Conservation (phyloP, 2,888 invertebrate species). For the Lomographa bimaculata region DNA sequence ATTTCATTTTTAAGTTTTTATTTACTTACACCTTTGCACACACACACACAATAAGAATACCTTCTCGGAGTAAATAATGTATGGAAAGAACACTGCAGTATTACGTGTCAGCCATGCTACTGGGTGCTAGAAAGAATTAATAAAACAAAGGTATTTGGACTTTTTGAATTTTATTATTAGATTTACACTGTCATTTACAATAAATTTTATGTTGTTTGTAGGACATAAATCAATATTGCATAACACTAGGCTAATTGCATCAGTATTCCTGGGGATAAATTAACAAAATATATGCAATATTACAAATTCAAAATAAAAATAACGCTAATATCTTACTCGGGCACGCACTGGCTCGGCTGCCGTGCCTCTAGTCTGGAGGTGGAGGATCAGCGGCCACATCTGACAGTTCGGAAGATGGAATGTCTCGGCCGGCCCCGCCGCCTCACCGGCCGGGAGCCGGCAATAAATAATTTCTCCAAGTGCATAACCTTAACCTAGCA, state of each 20-base stretch:
- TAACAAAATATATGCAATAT: conserved; percentile 83
- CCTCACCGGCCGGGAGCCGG: conserved; percentile 41
- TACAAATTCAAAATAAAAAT: conserved; percentile 80
- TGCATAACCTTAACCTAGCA: conserved; percentile 76
- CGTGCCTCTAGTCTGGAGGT: neutral
- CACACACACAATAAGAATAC: too few relatives aligned
- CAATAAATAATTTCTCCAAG: conserved; percentile 66
- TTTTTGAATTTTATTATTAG: conserved; percentile 84
- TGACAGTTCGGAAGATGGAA: conserved; percentile 53
- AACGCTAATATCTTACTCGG: conserved; percentile 83
- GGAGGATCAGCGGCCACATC: conserved; percentile 24
- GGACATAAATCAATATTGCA: conserved; percentile 83
- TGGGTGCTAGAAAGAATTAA: too few relatives aligned
- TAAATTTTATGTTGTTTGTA: conserved; percentile 83
- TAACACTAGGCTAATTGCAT: conserved; percentile 83
- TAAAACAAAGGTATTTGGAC: conserved; percentile 69
- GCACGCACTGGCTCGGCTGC: conserved; percentile 62
- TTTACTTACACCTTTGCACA: too few relatives aligned
- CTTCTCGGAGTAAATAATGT: too few relatives aligned
- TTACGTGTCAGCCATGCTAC: too few relatives aligned
- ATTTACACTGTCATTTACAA: conserved; percentile 84
- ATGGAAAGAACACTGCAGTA: too few relatives aligned
- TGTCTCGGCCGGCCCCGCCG: conserved; percentile 52
- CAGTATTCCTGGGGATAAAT: conserved; percentile 82
- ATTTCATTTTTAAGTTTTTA: too few relatives aligned